Conservation (phyloP, 2,888 invertebrate genomes). For the Dendrolimus houi region DNA sequence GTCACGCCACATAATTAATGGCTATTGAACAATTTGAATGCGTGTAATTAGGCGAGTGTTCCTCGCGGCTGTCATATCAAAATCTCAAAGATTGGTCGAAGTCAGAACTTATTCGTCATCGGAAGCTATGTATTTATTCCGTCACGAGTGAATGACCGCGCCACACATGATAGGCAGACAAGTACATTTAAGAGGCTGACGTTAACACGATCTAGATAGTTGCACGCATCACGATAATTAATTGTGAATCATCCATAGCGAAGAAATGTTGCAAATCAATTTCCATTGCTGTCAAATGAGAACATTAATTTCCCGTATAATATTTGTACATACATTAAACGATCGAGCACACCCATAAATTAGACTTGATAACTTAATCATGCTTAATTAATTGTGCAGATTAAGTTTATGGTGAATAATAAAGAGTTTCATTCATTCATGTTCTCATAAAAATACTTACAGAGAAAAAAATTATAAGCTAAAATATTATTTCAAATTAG, state of each 20-base stretch:
- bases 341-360: too few species aligned
- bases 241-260: not conserved
- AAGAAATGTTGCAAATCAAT: too few species aligned
- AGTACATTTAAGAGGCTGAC: conserved; percentile 15
- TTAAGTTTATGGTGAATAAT: too few species aligned
- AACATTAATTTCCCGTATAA: too few species aligned
- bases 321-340: too few species aligned
- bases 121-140: conserved; percentile 23
- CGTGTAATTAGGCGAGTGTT: not conserved
- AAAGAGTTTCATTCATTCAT: too few species aligned
- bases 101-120: conserved; percentile 9
- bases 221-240: conserved; percentile 11
- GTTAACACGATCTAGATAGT: conserved; percentile 20
- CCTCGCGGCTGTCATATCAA: not conserved
- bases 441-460: too few species aligned
- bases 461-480: too few species aligned
- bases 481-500: too few species aligned
- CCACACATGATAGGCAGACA: conserved; percentile 14
- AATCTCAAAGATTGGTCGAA: not conserved
- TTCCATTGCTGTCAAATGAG: too few species aligned
- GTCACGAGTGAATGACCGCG: conserved; percentile 33
- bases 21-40: not conserved
- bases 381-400: too few species aligned
- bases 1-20: not conserved
- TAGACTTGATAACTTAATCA: too few species aligned